Conservation (phyloP, 1,140 invertebrate genomes). For the Armadillidium nasatum region DNA sequence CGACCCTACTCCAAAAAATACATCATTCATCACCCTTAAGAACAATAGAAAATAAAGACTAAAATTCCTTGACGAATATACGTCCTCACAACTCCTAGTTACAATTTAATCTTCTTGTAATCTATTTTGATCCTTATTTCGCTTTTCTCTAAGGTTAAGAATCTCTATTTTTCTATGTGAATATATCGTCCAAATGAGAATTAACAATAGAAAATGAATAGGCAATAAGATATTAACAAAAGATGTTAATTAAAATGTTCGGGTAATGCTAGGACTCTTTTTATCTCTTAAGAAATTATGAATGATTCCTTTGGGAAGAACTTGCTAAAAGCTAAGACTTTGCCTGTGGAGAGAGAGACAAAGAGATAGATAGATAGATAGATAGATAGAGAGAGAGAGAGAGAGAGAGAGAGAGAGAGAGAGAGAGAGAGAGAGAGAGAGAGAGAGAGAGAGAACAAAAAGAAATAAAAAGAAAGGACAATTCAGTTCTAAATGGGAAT, state of each 20-base stretch:
- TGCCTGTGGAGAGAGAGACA: background rate
- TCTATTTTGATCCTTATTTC: constrained; percentile 6
- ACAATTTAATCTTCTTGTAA: background rate
- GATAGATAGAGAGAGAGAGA: too few relatives aligned
- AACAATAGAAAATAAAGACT: background rate
- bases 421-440: too few relatives aligned
- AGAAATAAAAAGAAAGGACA: background rate
- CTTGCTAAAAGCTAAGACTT: background rate
- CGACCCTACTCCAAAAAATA: background rate
- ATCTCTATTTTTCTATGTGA: background rate
- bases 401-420: too few relatives aligned
- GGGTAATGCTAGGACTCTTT: constrained; percentile 5
- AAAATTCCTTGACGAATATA: background rate
- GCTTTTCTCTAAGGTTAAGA: background rate
- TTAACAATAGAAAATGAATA: constrained; percentile 14
- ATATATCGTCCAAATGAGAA: background rate
- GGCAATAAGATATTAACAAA: constrained; percentile 8
- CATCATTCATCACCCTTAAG: too few relatives aligned
- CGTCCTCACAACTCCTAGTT: background rate
- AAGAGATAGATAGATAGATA: too few relatives aligned
- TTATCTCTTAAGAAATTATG: constrained; percentile 3
- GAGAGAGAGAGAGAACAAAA: background rate
- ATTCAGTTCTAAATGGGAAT: background rate
- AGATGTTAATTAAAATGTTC: constrained; percentile 14
- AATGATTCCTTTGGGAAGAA: background rate